These are phyloP conservation scores for Tarsius wallacei DNA, from an alignment of 2,797 vertebrate genomes.

Conservation along the genomic window DNA sequence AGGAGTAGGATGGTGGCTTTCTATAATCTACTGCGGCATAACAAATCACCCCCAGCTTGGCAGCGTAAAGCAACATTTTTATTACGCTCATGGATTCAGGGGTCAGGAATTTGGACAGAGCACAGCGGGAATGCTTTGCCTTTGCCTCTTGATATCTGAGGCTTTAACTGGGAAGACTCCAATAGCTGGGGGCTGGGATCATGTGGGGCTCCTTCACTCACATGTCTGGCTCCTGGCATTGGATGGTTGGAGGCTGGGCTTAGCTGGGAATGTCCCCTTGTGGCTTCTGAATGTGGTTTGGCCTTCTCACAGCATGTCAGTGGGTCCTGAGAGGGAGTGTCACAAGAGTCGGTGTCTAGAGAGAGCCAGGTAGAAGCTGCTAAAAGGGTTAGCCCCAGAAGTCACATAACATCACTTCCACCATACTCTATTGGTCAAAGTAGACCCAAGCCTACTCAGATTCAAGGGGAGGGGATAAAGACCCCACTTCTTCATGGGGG, in stretches of 20 bases:
- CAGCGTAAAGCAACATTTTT: background rate
- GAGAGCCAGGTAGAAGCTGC: background rate
- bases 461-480: background rate
- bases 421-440: background rate
- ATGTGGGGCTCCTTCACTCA: background rate
- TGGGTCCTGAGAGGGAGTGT: background rate
- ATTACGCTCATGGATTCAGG: background rate
- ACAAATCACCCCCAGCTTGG: background rate
- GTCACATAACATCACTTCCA: background rate
- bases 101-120: background rate
- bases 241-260: background rate
- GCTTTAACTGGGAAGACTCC: background rate
- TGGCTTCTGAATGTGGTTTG: background rate
- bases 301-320: background rate
- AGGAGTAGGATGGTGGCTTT: background rate
- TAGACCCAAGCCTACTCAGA: background rate
- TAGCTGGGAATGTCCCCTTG: background rate
- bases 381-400: background rate
- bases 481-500: background rate
- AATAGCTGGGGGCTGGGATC: background rate
- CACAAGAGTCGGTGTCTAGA: background rate
- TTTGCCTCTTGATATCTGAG: background rate
- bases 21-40: background rate
- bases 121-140: background rate
- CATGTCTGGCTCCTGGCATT: background rate